Base-by-base conservation (phyloP, 1,140 invertebrate genomes). In the Bombyx mandarina region DNA sequence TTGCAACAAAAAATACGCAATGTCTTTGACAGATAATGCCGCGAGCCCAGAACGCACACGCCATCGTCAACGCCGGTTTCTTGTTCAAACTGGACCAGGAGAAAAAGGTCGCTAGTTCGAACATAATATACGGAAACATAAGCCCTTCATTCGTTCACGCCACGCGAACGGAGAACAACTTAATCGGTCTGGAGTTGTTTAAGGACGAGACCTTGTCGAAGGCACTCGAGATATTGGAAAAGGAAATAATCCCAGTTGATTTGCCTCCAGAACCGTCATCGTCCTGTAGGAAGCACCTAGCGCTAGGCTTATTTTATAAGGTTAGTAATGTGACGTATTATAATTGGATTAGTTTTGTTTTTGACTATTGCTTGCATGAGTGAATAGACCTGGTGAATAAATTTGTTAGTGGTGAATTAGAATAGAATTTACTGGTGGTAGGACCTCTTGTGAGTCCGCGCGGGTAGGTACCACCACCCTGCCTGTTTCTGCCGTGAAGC, bases 21-120 rank as follows among this genome's bases (percentile, higher is more conserved):
- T 35, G 1, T 35, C 0, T 35, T 35, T 35, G 1, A 35, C 44
- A 95, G 93, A 92, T 95, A 60, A 94, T 94, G 91, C 91, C 93
- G 0, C 88, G 94, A 62, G 92, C 92, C 5, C 94, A 95, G 88
- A 97, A 96, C 79, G 91, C 95, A 0, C 94, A 96, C 73, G 95
- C 95, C 0, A 91, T 93, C 66, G 92, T 97, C 0, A 96, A 95
- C 75, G 94, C 93, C 8, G 95, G 93, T 7, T 96, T 97, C 73
- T 82, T 92, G 0, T 90, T 94, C 43, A 89, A 92, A 81, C 58
- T 94, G 1, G 82, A 91, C 26, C 18, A 62, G 0, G 44, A 65
- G 0, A 66, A 73, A 22, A 73, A 67, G 43, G 56, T 82, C 8
- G 57, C 58, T 18, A 63, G 63, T 22, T 89, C 90, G 1, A 89